Evolutionary conservation across 2,113 vertebrate genomes (phyloP).

Genomic region (Spheniscus mendiculus): DNA sequence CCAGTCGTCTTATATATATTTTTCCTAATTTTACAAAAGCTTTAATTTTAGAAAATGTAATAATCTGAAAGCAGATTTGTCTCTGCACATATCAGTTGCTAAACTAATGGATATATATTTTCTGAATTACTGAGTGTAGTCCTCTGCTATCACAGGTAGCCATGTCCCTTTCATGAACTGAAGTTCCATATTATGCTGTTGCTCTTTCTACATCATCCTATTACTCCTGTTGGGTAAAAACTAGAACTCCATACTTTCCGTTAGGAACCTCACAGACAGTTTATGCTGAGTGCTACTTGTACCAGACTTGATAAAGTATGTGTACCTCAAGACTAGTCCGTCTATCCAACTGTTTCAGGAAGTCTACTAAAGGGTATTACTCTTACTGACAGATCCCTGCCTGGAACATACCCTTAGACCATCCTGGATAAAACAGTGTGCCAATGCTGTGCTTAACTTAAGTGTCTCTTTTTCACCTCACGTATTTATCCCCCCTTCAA

Average conservation of each 20-base stretch:
- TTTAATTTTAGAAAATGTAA: background rate
- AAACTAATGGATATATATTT: background rate
- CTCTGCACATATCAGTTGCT: background rate
- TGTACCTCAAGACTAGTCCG: background rate
- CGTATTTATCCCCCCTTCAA: background rate
- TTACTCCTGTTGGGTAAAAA: background rate
- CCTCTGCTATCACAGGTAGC: background rate
- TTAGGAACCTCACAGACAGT: background rate
- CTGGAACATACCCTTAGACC: background rate
- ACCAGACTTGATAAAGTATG: background rate
- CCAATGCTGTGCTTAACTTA: background rate
- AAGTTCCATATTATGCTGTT: background rate
- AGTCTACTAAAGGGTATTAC: background rate
- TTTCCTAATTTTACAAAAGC: too few species aligned
- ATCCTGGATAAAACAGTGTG: background rate
- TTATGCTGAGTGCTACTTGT: background rate
- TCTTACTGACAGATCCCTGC: background rate
- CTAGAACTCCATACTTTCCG: background rate
- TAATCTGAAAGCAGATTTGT: background rate
- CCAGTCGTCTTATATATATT: too few species aligned
- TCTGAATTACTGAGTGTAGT: background rate
- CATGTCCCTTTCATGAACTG: background rate
- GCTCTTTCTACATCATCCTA: background rate
- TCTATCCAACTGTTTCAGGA: background rate
- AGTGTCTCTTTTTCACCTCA: background rate